Percentiles rank a stretch among this genome's conserved stretches.
Conservation (phyloP, 2,113 vertebrate genomes). For the Prunella himalayana region DNA sequence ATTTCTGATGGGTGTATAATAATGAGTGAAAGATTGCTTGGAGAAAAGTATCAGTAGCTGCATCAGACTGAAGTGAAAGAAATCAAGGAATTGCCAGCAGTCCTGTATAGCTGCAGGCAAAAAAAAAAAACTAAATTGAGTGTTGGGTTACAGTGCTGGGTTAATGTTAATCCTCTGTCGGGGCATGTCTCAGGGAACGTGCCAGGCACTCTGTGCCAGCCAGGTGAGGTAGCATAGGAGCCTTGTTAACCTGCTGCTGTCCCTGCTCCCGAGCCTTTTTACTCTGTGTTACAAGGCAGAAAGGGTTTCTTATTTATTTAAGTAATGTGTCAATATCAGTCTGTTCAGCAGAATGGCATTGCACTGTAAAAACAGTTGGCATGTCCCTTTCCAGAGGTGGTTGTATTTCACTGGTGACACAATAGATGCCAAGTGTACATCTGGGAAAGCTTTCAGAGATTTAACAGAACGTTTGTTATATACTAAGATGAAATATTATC, state of each 20-base stretch:
- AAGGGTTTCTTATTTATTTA: not conserved
- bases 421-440: not conserved
- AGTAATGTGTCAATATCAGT: not conserved
- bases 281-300: not conserved
- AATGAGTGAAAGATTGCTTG: not conserved
- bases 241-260: not conserved
- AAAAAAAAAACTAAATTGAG: not conserved
- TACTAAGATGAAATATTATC: not conserved
- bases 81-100: not conserved
- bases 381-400: not conserved
- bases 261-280: not conserved
- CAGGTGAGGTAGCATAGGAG: not conserved
- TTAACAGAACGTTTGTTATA: not conserved
- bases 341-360: not conserved
- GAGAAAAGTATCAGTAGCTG: not conserved
- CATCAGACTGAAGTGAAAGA: not conserved
- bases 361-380: not conserved
- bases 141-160: not conserved
- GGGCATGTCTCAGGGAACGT: not conserved
- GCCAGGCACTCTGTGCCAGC: not conserved
- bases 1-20: not conserved
- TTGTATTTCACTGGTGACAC: not conserved
- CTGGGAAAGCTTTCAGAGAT: not conserved
- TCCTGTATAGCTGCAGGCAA: not conserved
- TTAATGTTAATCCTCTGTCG: not conserved